phyloP scores from a whole-genome alignment of 2,797 vertebrate species.

The Taenioides sp. region DNA sequence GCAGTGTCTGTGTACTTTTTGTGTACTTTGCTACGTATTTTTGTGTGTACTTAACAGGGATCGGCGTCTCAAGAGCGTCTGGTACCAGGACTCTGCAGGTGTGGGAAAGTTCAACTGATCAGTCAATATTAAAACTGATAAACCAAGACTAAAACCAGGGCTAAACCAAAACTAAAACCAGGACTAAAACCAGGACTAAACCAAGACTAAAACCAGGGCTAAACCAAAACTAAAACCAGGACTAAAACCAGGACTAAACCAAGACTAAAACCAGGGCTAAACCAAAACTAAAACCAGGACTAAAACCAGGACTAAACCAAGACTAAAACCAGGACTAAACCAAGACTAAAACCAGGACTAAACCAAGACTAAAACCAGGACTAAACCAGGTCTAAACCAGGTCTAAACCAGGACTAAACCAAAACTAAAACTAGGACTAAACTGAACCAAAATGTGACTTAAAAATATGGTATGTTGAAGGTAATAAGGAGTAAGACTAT shows the following conservation, averaged over 20 bases:
- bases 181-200: neutral
- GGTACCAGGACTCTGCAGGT: neutral
- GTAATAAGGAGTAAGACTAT: too few species aligned
- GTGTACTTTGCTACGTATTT: neutral
- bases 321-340: neutral
- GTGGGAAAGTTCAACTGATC: neutral
- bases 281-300: too few species aligned
- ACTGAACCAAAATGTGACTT: too few species aligned
- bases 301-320: neutral
- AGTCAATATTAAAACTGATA: neutral
- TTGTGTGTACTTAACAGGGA: neutral
- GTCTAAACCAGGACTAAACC: neutral
- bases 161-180: neutral
- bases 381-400: neutral
- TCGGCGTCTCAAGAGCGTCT: neutral
- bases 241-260: neutral
- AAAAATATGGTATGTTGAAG: too few species aligned
- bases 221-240: too few species aligned
- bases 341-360: slow-evolving; percentile 14
- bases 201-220: too few species aligned
- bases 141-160: neutral
- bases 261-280: neutral
- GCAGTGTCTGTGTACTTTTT: neutral
- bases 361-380: neutral
- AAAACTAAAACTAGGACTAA: too few species aligned